Base-by-base conservation (phyloP, 2,113 vertebrate genomes). In the Megaleporinus macrocephalus region DNA sequence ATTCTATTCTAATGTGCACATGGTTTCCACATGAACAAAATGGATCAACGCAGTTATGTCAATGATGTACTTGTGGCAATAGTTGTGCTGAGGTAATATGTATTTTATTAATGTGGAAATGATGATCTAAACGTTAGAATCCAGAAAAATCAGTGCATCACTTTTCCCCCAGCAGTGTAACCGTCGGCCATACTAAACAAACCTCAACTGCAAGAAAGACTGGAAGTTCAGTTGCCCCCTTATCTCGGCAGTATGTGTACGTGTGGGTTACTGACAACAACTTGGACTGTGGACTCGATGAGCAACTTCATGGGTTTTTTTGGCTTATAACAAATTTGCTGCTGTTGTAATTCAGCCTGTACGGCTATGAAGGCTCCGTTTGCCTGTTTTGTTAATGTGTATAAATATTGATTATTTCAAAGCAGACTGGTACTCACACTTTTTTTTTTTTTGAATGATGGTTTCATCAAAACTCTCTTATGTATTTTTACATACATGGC, bases 331-430 rank as follows among this genome's bases (percentile, higher is more conserved):
- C 51, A 62, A 29, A 33, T 62, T 47, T 16, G 44, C 71, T 73
- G 57, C 57, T 63, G 47, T 62, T 73, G 47, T 74, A 27, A 74
- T 66, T 63, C 51, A 16, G 26, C 57, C 27, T 53, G 27, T 53
- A 22, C 29, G 26, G 44, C 20, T 24, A 33, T 66, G 47, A 15
- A 22, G 51, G 29, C 76, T 27, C 36, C 57, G 26, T 69, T 74
- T 66, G 49, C 29, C n/a, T 68, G 78, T n/a, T 44, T 68, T 75
- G 49, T 24, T 55, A 41, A 57, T 27, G 16, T n/a, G n/a, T 13
- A 81, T 76, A 24, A 68, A 66, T 44, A 18, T 59, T 33, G 36
- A 47, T 27, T 18, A 5, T 76, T 76, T 82, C 51, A 59, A 81
- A 22, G 30, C 61, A 57, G 57, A 53, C 36, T 16, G 26, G 5